Base-by-base conservation (phyloP, 2,113 vertebrate genomes). In the Eclectus roratus region DNA sequence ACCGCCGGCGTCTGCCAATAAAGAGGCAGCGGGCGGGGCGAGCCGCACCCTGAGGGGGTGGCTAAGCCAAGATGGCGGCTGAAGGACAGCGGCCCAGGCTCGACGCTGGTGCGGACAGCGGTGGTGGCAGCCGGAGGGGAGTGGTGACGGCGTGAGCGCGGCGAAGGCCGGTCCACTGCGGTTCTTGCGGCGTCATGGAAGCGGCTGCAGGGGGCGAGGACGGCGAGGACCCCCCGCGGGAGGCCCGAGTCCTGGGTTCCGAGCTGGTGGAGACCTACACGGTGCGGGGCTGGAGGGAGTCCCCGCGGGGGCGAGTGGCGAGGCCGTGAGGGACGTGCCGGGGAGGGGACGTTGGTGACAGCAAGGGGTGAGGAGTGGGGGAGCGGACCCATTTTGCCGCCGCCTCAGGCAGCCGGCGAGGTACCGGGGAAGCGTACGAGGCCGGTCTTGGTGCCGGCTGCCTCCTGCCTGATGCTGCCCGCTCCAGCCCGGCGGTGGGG, bases 191-290 rank as follows among this genome's bases (percentile, higher is more conserved):
- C 39, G 94, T 61, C 43, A 99, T 99, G 99, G 99, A 99, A 80
- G 56, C 97, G 29, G 65, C 53, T 11, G 79, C 94, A 87, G 76
- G 96, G 31, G 70, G 97, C 41, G 98, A 98, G 66, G 97, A 95
- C 47, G 88, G 96, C 52, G 98, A 98, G 52, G 98, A 98, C 88
- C 98, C 98, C n/a, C 97, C 94, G 69, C 98, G 98, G 79, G 98
- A 96, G 95, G 98, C 99, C 78, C 97, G 95, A 27, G 97, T 99
- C 39, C 97, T 99, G 68, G 99, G 99, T 39, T 99, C 99, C 23
- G 99, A 99, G 98, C 98, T 98, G 78, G 98, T 99, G 97, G 99
- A 99, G 70, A 99, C 98, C 53, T 99, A 99, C 92, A 99, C 99
- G 97, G 98, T 98, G 91, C 87, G 97, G 60, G 70, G 89, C 27